These are phyloP conservation scores for Autographa gamma DNA, from an alignment of 2,888 invertebrate species.

Conservation along the genomic window DNA sequence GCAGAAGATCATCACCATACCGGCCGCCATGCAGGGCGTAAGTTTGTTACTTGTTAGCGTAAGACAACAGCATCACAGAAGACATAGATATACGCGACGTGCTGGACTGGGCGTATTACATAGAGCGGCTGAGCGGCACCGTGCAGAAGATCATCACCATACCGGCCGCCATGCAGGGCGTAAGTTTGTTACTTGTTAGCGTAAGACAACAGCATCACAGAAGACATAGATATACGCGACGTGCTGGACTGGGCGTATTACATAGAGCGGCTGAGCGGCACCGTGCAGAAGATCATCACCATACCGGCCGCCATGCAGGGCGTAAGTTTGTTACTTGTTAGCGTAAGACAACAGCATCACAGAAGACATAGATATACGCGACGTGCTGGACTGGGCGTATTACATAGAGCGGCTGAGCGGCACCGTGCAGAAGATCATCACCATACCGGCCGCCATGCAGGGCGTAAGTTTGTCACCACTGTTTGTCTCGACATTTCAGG, in stretches of 20 bases:
- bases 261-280: constrained; percentile 97
- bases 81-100: constrained; percentile 97
- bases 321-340: no score
- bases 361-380: constrained; percentile 95
- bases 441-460: constrained; percentile 99
- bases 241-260: constrained; percentile 99
- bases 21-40: constrained; percentile 98
- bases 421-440: constrained; percentile 99
- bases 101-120: constrained; percentile 99
- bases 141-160: constrained; percentile 99
- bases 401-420: constrained; percentile 98
- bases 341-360: constrained; percentile 92
- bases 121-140: constrained; percentile 97
- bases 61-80: constrained; percentile 92
- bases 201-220: constrained; percentile 92
- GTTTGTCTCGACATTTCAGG: no score
- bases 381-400: constrained; percentile 99
- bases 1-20: constrained; percentile 99
- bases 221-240: constrained; percentile 96
- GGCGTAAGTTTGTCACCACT: constrained; percentile 76
- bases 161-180: constrained; percentile 98
- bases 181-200: no score
- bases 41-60: no score
- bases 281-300: constrained; percentile 99
- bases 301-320: constrained; percentile 99